Percentiles rank a stretch among this genome's conserved stretches.
Conservation (phyloP, 2,888 invertebrate species). For the Drosophila acutilabella region DNA sequence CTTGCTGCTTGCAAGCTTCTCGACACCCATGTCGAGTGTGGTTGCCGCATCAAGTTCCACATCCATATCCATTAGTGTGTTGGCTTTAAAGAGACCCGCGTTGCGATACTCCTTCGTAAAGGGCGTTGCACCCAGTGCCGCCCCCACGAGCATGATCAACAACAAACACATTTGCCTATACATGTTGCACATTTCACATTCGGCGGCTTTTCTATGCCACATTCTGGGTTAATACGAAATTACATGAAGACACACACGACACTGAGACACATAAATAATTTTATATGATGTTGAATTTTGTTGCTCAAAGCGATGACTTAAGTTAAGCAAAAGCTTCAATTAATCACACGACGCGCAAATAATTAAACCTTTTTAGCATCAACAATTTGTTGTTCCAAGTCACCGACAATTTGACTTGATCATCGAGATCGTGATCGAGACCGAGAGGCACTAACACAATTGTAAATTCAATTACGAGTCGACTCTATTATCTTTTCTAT, state of each 20-base stretch:
- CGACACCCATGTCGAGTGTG: conserved; percentile 63
- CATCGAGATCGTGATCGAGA: conserved; percentile 13
- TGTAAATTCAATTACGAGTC: conserved; percentile 1
- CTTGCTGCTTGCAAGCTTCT: conserved; percentile 49
- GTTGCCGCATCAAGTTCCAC: conserved; percentile 70
- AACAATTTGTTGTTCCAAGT: conserved; percentile 57
- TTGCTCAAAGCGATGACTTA: not conserved
- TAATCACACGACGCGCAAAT: conserved; percentile 59
- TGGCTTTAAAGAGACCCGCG: conserved; percentile 73
- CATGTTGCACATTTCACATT: conserved; percentile 55
- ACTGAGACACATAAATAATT: conserved; percentile 39
- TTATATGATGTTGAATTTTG: not conserved
- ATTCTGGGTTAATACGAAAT: conserved; percentile 32
- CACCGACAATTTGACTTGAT: conserved; percentile 50
- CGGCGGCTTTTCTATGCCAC: conserved; percentile 53
- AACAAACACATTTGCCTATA: conserved; percentile 40
- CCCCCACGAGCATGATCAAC: conserved; percentile 49
- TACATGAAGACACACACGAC: conserved; percentile 26
- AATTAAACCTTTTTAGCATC: conserved; percentile 52
- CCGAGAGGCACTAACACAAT: conserved; percentile 18
- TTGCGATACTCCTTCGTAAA: conserved; percentile 77
- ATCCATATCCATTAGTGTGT: conserved; percentile 79
- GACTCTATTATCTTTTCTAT: not conserved
- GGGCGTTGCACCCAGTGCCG: conserved; percentile 62
- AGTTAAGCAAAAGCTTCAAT: conserved; percentile 63